Conservation (phyloP, 2,888 invertebrate species). For the Gastracanthus pulcherrimus region DNA sequence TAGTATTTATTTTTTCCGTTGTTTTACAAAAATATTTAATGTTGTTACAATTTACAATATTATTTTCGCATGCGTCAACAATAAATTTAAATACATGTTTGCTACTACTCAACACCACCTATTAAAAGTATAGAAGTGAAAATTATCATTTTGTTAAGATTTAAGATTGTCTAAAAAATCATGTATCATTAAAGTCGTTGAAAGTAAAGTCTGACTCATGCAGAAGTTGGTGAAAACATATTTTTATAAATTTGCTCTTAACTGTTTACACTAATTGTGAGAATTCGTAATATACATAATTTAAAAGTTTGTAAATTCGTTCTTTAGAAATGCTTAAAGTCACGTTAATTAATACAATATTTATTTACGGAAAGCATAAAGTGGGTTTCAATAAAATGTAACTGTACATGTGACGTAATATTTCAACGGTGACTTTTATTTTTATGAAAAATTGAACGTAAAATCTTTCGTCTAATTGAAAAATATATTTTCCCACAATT, state of each 20-base stretch:
- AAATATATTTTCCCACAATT: slow-evolving; percentile 48
- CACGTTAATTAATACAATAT: neutral
- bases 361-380: neutral
- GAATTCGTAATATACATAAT: slow-evolving; percentile 11
- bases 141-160: neutral
- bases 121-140: neutral
- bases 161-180: neutral
- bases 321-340: neutral
- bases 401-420: slow-evolving; percentile 29
- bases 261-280: neutral
- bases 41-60: no score
- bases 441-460: neutral
- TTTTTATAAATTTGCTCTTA: neutral
- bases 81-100: no score
- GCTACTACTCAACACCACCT: no score
- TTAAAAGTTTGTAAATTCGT: neutral
- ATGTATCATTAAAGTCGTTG: neutral
- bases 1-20: no score
- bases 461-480: slow-evolving; percentile 11
- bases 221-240: neutral
- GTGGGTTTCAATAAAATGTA: neutral
- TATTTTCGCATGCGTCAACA: no score
- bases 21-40: no score
- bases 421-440: slow-evolving; percentile 14
- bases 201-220: neutral